Conservation (phyloP, 2,113 vertebrate genomes). For the Globicephala melas region DNA sequence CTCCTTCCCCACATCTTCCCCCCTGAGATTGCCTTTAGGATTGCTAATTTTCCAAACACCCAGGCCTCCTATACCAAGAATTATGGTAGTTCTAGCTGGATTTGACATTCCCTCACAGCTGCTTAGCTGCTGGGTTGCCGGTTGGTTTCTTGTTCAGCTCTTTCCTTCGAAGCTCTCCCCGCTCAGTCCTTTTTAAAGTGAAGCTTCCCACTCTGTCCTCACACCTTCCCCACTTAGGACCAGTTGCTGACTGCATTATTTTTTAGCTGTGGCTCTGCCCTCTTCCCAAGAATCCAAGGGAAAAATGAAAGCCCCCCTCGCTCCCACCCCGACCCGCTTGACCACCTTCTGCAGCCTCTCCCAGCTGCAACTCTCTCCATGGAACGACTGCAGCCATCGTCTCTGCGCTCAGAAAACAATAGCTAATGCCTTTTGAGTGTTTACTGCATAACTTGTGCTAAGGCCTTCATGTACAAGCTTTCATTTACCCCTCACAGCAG, state of each 20-base stretch:
- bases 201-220: conserved; percentile 17
- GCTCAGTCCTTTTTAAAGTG: conserved; percentile 5
- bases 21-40: neutral
- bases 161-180: neutral
- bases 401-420: neutral
- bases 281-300: neutral
- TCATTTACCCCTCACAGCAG: neutral
- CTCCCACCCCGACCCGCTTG: too few species aligned
- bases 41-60: neutral
- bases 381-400: neutral
- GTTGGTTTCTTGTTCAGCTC: conserved; percentile 52
- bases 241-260: neutral
- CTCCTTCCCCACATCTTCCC: neutral
- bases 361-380: neutral
- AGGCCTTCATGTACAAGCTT: neutral
- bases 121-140: conserved; percentile 55
- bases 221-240: neutral
- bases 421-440: neutral
- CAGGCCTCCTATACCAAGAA: conserved; percentile 29
- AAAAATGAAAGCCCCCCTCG: neutral
- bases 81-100: conserved; percentile 43
- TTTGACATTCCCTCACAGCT: conserved; percentile 48
- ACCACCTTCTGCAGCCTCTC: neutral
- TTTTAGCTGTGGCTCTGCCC: neutral
- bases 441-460: neutral